Evolutionary conservation across 2,113 vertebrate genomes (phyloP), one percentile per base, ranked within the genome.

Genomic region (Trematomus loennbergii): DNA sequence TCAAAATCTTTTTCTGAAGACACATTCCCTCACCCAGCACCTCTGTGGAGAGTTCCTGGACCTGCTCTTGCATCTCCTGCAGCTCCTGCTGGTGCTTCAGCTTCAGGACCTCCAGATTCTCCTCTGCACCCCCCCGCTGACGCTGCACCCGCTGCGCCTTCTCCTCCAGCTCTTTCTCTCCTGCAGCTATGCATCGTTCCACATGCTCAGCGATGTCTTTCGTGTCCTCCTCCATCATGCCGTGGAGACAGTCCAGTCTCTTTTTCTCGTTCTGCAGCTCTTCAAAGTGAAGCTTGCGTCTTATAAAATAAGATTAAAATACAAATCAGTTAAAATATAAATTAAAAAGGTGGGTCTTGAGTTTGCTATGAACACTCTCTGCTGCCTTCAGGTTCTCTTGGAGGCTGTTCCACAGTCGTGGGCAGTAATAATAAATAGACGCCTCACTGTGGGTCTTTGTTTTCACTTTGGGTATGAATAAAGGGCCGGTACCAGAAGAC

Each of bases 271-370:
- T 85, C 1, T 91, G 89, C 73, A 96, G 18, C 77, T 95, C 94
- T 4, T 96, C 94, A 83, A 91, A 95, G 89, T 92, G 94, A 12
- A 82, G 84, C 82, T 96, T 94, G 65, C 93, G 96, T 59, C 96
- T 96, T 29, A 29, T 29, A 29, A 29, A 29, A 29, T 29, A 29
- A 29, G 29, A 29, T 29, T 29, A 29, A 29, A 29, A 29, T 29
- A 29, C 29, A 29, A 29, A 29, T 29, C 29, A 29, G 29, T 29
- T 29, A 0, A 29, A 29, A 29, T 29, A 3, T 29, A 29, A 29
- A 29, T 29, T 29, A 29, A 29, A 29, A 29, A 4, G 29, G 29
- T 29, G 29, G 29, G 29, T 29, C 29, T 29, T 29, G 29, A 29
- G 29, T 29, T 29, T 29, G 29, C 29, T 29, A 29, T 29, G 29